These are phyloP conservation scores for Delphinus delphis DNA, from an alignment of 2,113 vertebrate genomes.

Conservation along the genomic window DNA sequence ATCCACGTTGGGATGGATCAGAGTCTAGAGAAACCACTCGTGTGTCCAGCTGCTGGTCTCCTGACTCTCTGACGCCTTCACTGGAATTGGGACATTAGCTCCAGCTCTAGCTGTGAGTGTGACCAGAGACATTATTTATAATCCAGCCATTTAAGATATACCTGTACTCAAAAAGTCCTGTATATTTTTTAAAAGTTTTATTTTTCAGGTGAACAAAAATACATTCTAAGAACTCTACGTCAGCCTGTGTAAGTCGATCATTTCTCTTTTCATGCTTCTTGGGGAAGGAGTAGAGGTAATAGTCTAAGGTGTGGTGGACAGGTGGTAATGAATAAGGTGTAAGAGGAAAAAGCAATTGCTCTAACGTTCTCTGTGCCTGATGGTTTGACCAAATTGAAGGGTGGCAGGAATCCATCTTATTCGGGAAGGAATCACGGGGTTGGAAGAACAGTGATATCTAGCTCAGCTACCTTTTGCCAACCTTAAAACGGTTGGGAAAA, in stretches of 20 bases:
- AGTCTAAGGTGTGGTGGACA: neutral
- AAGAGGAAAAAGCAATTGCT: neutral
- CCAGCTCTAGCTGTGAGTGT: slow-evolving; percentile 65
- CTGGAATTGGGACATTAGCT: slow-evolving; percentile 63
- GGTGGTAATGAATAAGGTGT: neutral
- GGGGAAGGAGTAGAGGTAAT: neutral
- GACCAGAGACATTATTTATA: slow-evolving; percentile 43
- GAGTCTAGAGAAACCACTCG: slow-evolving; percentile 23
- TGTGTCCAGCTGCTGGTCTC: slow-evolving; percentile 62
- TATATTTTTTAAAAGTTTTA: slow-evolving; percentile 80
- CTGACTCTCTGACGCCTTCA: slow-evolving; percentile 50
- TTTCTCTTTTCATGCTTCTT: neutral
- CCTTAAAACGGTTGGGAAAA: neutral
- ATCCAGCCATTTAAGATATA: slow-evolving; percentile 72
- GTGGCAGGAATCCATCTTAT: slow-evolving; percentile 15
- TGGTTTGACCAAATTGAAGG: neutral
- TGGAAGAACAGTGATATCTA: neutral
- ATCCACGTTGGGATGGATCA: slow-evolving; percentile 62
- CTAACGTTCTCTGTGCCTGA: neutral
- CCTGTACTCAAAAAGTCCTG: slow-evolving; percentile 69
- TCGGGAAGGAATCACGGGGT: neutral
- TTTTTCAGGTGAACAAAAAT: slow-evolving; percentile 79
- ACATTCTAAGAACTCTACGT: slow-evolving; percentile 76
- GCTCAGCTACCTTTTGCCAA: neutral
- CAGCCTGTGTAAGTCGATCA: neutral